Evolutionary conservation across 1,140 invertebrate genomes (phyloP).

Genomic region (Drosophila busckii): DNA sequence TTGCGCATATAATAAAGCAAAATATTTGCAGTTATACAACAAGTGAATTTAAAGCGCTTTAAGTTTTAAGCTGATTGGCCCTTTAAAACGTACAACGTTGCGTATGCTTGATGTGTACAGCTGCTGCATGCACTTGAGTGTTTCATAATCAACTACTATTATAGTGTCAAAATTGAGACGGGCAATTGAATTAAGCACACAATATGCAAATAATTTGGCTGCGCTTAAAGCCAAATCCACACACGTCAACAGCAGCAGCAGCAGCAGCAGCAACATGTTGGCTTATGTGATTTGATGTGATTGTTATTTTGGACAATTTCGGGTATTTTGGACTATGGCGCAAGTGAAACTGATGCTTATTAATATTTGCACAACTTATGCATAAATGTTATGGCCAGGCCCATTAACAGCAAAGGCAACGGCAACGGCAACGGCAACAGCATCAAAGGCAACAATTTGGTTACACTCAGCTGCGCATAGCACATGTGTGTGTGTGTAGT

Average conservation of each 20-base stretch:
- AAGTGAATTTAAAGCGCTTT: no score
- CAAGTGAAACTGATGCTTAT: slow-evolving; percentile 11
- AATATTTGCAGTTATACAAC: no score
- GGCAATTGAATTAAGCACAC: neutral
- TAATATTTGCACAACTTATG: slow-evolving; percentile 48
- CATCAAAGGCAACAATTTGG: slow-evolving; percentile 22
- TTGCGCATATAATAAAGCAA: no score
- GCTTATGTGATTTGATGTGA: slow-evolving; percentile 42
- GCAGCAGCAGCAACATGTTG: slow-evolving; percentile 5
- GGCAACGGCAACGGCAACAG: slow-evolving; percentile 11
- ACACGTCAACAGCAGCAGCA: neutral
- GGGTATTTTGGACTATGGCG: slow-evolving; percentile 16
- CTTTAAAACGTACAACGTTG: slow-evolving; percentile 7
- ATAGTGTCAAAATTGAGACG: slow-evolving; percentile 11
- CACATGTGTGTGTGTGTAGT: slow-evolving; percentile 6
- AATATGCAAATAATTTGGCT: slow-evolving; percentile 5
- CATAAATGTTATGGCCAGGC: slow-evolving; percentile 46
- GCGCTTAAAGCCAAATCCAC: neutral
- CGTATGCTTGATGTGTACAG: slow-evolving; percentile 22
- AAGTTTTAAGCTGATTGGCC: no score
- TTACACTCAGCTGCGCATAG: slow-evolving; percentile 33
- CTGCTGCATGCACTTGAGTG: slow-evolving; percentile 1
- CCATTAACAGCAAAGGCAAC: slow-evolving; percentile 27
- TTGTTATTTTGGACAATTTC: no score
- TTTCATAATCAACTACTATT: slow-evolving; percentile 26